Conservation (phyloP, 2,797 vertebrate species). For the Tapera naevia region DNA sequence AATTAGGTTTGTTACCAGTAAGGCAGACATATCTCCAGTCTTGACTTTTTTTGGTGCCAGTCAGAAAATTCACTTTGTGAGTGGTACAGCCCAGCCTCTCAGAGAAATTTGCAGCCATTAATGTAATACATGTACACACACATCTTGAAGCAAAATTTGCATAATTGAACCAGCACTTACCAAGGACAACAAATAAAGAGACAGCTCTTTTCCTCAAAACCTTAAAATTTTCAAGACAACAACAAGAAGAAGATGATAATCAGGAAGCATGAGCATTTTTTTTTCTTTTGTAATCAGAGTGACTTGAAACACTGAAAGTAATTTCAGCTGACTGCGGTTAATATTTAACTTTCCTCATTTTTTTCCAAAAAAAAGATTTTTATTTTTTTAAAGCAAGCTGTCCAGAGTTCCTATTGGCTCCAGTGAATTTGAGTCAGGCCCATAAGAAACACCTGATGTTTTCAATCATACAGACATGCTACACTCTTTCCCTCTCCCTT, state of each 20-base stretch:
- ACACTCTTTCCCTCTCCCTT: not conserved
- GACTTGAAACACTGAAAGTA: not conserved
- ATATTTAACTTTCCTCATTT: not conserved
- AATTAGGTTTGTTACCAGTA: not conserved
- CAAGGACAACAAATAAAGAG: not conserved
- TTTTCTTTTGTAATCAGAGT: not conserved
- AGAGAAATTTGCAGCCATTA: not conserved
- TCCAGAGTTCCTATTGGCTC: not conserved
- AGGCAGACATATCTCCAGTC: no score
- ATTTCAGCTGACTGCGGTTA: not conserved
- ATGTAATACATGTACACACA: not conserved
- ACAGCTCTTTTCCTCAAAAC: not conserved
- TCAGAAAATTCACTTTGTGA: not conserved
- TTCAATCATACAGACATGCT: not conserved
- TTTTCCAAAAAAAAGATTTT: not conserved
- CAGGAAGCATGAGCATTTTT: not conserved
- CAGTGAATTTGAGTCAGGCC: not conserved
- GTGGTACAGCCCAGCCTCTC: not conserved
- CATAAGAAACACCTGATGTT: not conserved
- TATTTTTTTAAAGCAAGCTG: not conserved
- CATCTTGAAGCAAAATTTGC: not conserved
- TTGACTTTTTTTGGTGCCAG: not conserved
- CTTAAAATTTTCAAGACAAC: not conserved
- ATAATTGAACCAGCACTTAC: not conserved
- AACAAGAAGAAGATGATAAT: not conserved